phyloP scores from a whole-genome alignment of 2,888 invertebrate species.

The Trypoxylon attenuatum region DNA sequence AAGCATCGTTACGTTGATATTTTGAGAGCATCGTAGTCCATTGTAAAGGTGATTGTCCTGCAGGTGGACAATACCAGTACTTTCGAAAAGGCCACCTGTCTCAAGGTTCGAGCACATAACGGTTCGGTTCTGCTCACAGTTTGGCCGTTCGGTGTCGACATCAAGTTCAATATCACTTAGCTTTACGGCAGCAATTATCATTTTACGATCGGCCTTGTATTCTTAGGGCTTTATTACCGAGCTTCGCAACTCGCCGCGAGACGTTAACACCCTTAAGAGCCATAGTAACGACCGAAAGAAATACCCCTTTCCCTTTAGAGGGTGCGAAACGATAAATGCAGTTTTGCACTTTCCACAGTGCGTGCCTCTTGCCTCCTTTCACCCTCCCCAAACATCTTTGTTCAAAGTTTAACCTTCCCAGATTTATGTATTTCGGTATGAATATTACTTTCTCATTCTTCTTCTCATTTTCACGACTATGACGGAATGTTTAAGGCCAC shows the following conservation, averaged over 20 bases:
- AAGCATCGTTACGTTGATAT: no score
- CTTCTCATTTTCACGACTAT: no score
- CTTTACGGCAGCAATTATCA: conserved; percentile 72
- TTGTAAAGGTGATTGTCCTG: no score
- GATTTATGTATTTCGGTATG: conserved; percentile 6
- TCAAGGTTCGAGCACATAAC: conserved; percentile 34
- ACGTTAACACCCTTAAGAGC: conserved; percentile 60
- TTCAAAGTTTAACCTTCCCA: neutral
- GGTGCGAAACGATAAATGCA: conserved; percentile 63
- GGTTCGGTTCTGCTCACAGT: conserved; percentile 47
- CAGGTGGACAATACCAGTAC: conserved; percentile 5
- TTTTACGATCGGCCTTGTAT: conserved; percentile 73
- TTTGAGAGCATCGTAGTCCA: no score
- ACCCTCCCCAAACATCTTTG: neutral
- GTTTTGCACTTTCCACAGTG: conserved; percentile 53
- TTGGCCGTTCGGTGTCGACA: conserved; percentile 56
- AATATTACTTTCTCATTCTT: no score
- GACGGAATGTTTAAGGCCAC: no score
- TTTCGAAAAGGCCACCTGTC: conserved; percentile 36
- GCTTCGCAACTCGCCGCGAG: conserved; percentile 40
- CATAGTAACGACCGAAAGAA: conserved; percentile 62
- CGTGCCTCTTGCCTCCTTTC: neutral
- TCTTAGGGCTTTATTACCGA: conserved; percentile 71
- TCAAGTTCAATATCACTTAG: conserved; percentile 74
- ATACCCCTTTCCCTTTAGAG: conserved; percentile 56